Evolutionary conservation across 1,140 invertebrate genomes (phyloP).

Genomic region (Euura saliciscinereae): DNA sequence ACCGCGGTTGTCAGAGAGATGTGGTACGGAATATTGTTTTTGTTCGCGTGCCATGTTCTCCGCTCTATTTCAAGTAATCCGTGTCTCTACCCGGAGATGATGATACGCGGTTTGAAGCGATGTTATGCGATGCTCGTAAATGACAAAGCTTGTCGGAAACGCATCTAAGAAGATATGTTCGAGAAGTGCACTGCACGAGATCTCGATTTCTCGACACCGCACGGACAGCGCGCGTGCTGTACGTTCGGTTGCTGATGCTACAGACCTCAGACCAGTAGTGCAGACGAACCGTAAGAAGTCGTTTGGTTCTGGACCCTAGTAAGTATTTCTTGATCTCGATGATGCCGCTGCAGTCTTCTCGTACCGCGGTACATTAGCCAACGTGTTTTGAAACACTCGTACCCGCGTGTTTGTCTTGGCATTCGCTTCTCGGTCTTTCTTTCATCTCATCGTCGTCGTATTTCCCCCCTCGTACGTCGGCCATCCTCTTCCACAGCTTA

Average conservation of each 20-base stretch:
- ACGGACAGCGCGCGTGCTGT: background rate
- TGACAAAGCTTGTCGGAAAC: background rate
- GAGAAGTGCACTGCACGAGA: background rate
- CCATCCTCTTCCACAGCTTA: background rate
- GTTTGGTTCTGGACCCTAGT: background rate
- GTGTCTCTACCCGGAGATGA: background rate
- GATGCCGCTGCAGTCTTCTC: conserved; percentile 6
- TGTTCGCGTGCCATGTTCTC: background rate
- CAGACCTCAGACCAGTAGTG: too few relatives aligned
- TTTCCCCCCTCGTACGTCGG: too few relatives aligned
- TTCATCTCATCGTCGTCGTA: conserved; percentile 40
- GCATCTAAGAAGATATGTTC: background rate
- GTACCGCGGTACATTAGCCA: conserved; percentile 51
- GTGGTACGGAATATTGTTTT: background rate
- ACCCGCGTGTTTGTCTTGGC: conserved; percentile 56
- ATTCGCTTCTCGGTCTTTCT: conserved; percentile 44
- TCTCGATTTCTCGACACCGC: background rate
- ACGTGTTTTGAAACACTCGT: conserved; percentile 60
- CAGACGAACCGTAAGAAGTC: background rate
- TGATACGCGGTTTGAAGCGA: background rate
- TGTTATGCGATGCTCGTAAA: background rate
- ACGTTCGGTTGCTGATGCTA: too few relatives aligned
- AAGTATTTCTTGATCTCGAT: conserved; percentile 50
- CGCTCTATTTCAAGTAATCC: background rate
- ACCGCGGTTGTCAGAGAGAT: too few relatives aligned